A percentile compares a stretch with the other conserved stretches of the same genome.
Conservation (phyloP, 2,888 invertebrate species). For the Campopleginae sp. region DNA sequence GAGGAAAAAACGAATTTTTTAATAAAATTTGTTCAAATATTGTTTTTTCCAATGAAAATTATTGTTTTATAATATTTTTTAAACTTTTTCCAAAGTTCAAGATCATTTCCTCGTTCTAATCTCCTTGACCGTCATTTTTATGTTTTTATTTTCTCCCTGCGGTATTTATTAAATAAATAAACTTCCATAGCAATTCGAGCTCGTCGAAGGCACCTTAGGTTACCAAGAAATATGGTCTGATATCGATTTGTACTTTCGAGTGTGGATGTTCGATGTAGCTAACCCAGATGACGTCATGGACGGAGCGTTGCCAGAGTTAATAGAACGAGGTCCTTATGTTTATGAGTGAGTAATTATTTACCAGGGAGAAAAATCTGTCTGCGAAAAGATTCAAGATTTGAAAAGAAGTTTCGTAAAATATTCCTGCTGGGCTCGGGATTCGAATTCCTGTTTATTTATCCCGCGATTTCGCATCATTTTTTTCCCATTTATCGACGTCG, state of each 20-base stretch:
- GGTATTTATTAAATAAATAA: neutral
- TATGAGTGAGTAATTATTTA: conserved; percentile 85
- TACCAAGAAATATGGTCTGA: conserved; percentile 87
- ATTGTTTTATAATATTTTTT: too few species aligned
- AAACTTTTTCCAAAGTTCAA: too few species aligned
- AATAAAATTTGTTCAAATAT: neutral
- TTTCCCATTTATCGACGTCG: neutral
- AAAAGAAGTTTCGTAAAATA: too few species aligned
- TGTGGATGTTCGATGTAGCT: conserved; percentile 85
- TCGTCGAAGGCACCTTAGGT: conserved; percentile 86
- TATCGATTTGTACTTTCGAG: conserved; percentile 74
- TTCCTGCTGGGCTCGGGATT: neutral
- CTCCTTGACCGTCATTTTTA: too few species aligned
- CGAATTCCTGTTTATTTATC: neutral
- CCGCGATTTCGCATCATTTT: neutral
- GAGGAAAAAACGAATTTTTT: too few species aligned
- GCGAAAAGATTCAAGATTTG: neutral
- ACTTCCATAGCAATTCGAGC: conserved; percentile 85
- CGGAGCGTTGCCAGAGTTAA: conserved; percentile 86
- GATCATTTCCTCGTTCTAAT: too few species aligned
- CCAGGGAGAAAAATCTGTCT: neutral
- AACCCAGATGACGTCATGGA: conserved; percentile 86
- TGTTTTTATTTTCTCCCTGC: too few species aligned
- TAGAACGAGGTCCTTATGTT: conserved; percentile 88
- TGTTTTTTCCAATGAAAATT: neutral